These are phyloP conservation scores for Felis chaus DNA, from an alignment of 2,113 vertebrate species.

Conservation along the genomic window DNA sequence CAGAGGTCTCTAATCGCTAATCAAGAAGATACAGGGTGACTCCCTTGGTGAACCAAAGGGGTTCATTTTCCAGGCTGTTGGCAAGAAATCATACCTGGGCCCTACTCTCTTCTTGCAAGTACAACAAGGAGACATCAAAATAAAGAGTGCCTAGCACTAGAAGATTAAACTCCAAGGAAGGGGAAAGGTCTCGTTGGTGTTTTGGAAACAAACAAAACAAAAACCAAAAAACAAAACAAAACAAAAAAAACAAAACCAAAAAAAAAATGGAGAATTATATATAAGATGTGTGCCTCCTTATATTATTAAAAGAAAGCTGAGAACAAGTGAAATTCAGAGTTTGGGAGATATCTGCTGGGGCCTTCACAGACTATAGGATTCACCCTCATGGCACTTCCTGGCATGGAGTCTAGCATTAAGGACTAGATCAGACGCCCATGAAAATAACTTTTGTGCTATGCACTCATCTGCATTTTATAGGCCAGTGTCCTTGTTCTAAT, in stretches of 20 bases:
- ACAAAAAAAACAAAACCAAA: background rate
- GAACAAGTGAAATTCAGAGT: background rate
- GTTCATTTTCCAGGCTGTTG: background rate
- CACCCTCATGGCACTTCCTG: background rate
- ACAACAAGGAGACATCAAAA: background rate
- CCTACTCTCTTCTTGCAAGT: background rate
- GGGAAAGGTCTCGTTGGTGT: background rate
- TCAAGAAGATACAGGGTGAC: background rate
- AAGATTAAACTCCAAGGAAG: background rate
- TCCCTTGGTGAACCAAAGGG: background rate
- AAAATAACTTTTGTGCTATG: background rate
- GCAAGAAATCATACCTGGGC: background rate
- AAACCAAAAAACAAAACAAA: background rate
- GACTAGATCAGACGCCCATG: background rate
- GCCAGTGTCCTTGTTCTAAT: background rate
- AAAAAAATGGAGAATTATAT: constrained; percentile 2
- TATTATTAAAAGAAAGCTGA: constrained; percentile 5
- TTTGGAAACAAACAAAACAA: background rate
- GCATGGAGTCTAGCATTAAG: background rate
- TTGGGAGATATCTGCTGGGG: background rate
- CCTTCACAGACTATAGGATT: background rate
- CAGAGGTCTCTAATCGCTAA: background rate
- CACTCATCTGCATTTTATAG: background rate
- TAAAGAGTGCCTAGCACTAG: background rate
- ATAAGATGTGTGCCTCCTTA: background rate